phyloP scores from a whole-genome alignment of 1,140 invertebrate species.

The Pseudachorutes palmiensis region DNA sequence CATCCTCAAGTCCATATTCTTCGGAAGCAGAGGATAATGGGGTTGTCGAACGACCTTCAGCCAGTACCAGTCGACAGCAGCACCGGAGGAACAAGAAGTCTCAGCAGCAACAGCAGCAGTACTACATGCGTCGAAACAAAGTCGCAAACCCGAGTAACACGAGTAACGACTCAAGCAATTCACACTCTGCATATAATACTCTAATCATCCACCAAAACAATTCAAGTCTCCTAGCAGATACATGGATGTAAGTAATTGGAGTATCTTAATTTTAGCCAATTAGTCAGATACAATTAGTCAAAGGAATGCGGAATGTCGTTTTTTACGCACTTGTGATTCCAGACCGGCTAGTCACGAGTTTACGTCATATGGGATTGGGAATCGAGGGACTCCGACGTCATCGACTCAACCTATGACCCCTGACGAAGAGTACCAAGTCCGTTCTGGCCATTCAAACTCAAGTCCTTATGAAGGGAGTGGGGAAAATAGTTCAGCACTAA shows the following conservation, averaged over 20 bases:
- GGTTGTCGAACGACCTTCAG: not conserved
- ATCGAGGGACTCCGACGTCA: not conserved
- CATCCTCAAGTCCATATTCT: constrained; percentile 17
- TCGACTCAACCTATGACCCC: not conserved
- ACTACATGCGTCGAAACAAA: not conserved
- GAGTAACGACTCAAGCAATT: constrained; percentile 36
- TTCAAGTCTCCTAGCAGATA: constrained; percentile 37
- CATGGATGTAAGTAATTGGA: constrained; percentile 36
- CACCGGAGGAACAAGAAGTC: constrained; percentile 22
- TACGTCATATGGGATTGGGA: constrained; percentile 33
- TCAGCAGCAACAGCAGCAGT: constrained; percentile 4
- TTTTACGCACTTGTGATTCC: not conserved
- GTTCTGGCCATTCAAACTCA: constrained; percentile 26
- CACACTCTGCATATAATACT: constrained; percentile 40
- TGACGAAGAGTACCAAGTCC: too few species aligned
- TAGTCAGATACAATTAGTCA: not conserved
- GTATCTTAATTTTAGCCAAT: not conserved
- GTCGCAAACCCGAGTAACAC: constrained; percentile 18
- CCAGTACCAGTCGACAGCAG: not conserved
- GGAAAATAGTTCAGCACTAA: constrained; percentile 25
- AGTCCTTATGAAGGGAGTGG: constrained; percentile 22
- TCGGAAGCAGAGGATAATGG: constrained; percentile 4
- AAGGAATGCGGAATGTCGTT: not conserved
- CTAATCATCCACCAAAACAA: constrained; percentile 41
- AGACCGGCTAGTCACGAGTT: constrained; percentile 39